These are phyloP conservation scores for Pollenia griseotomentosa DNA, from an alignment of 2,888 invertebrate genomes.

Conservation along the genomic window DNA sequence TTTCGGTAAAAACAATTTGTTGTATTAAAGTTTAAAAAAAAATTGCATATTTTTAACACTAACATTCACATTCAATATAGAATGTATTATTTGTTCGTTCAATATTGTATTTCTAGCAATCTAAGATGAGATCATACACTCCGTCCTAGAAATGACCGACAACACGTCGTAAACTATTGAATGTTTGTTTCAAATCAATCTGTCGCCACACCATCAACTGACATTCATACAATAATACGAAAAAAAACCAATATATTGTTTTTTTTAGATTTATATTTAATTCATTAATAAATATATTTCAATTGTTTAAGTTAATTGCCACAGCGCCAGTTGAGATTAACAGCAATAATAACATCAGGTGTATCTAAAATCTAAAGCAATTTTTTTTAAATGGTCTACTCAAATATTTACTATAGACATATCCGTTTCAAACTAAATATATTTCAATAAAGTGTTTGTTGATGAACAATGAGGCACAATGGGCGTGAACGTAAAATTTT, in stretches of 20 bases:
- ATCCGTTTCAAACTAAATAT: constrained; percentile 16
- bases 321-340: background rate
- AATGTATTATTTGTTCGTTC: constrained; percentile 26
- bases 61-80: constrained; percentile 25
- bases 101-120: constrained; percentile 46
- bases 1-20: constrained; percentile 14
- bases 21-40: constrained; percentile 5
- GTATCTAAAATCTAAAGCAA: constrained; percentile 21
- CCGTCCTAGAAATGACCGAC: constrained; percentile 55
- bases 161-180: constrained; percentile 32
- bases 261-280: constrained; percentile 1
- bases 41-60: constrained; percentile 10
- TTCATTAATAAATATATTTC: constrained; percentile 15
- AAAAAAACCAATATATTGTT: background rate
- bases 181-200: constrained; percentile 37
- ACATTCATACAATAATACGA: constrained; percentile 1
- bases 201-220: constrained; percentile 48
- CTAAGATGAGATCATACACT: constrained; percentile 64
- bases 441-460: too few relatives aligned
- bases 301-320: constrained; percentile 17
- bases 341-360: constrained; percentile 20
- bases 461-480: too few relatives aligned
- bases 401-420: constrained; percentile 26
- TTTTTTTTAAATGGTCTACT: constrained; percentile 27
- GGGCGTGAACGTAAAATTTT: too few relatives aligned